Conservation (phyloP, 2,113 vertebrate species). For the Ursus arctos region DNA sequence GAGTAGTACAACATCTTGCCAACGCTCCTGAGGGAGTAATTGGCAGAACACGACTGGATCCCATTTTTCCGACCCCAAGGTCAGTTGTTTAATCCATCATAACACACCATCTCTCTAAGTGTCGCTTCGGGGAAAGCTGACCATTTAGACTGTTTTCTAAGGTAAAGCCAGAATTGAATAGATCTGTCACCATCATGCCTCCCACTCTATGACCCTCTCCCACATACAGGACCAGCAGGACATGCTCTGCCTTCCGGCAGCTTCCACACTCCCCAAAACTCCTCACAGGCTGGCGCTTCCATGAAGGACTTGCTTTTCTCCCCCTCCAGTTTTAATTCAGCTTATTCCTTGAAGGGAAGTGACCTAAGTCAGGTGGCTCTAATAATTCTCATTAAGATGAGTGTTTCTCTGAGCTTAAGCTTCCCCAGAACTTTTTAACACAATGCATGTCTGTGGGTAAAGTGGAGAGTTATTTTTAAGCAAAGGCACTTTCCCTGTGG, state of each 20-base stretch:
- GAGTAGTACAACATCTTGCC: neutral
- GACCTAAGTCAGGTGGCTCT: neutral
- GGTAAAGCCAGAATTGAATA: neutral
- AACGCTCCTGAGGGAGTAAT: conserved; percentile 18
- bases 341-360: neutral
- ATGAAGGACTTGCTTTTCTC: neutral
- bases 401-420: neutral
- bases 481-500: neutral
- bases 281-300: fast-evolving
- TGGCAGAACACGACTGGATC: conserved; percentile 6
- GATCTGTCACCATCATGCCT: neutral
- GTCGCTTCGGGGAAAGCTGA: neutral
- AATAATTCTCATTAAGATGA: neutral
- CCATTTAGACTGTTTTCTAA: neutral
- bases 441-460: neutral
- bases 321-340: neutral
- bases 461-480: neutral
- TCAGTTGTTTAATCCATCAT: neutral
- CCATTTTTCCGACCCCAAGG: conserved; percentile 34
- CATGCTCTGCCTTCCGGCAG: neutral
- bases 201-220: neutral
- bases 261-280: neutral
- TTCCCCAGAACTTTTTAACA: neutral
- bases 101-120: neutral
- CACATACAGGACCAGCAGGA: neutral